A percentile compares a stretch with the other conserved stretches of the same genome.
phyloP scores from a whole-genome alignment of 2,888 invertebrate genomes.

The Aspidiotus rigidus region DNA sequence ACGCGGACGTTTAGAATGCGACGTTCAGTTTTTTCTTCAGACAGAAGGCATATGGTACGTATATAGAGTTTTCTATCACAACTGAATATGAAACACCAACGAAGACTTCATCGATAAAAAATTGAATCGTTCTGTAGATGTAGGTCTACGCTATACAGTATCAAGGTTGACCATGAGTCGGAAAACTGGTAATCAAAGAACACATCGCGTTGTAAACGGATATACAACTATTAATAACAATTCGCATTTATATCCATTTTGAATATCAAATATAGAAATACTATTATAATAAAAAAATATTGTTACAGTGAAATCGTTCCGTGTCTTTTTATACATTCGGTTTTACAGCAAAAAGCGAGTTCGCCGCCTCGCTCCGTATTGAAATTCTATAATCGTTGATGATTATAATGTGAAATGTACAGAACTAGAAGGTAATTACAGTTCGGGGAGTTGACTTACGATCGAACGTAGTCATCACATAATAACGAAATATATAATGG shows the following conservation, averaged over 20 bases:
- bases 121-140: too few relatives aligned
- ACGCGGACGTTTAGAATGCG: too few relatives aligned
- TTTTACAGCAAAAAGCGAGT: conserved; percentile 25
- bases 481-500: conserved; percentile 32
- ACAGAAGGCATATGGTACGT: too few relatives aligned
- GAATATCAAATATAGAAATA: conserved; percentile 18
- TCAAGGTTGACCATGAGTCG: conserved; percentile 32
- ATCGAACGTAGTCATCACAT: conserved; percentile 33
- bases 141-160: background rate
- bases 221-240: conserved; percentile 24
- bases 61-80: too few relatives aligned
- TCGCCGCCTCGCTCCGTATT: conserved; percentile 26
- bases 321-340: background rate
- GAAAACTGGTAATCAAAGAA: conserved; percentile 33
- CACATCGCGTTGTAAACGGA: conserved; percentile 11
- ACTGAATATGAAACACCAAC: too few relatives aligned
- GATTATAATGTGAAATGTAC: conserved; percentile 33
- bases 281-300: background rate
- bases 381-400: conserved; percentile 32
- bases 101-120: too few relatives aligned
- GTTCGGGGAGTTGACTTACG: conserved; percentile 31
- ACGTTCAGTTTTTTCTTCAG: too few relatives aligned
- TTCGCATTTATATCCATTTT: conserved; percentile 29
- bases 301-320: conserved; percentile 12
- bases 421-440: conserved; percentile 30